Evolutionary conservation across 2,888 invertebrate genomes (phyloP).

Genomic region (Lamproptera curius): DNA sequence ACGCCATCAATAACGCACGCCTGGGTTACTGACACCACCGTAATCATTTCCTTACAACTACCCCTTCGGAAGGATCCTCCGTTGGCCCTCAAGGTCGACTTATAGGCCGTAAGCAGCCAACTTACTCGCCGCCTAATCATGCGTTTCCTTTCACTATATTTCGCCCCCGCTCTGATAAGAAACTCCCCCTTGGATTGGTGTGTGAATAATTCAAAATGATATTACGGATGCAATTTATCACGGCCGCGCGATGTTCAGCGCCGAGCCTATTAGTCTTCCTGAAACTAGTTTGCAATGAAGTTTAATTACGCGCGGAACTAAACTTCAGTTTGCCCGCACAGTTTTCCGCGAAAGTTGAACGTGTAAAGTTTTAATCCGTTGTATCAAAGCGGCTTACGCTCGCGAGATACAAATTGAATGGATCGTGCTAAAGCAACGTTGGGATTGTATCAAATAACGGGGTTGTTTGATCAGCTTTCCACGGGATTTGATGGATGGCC

Average conservation of each 20-base stretch:
- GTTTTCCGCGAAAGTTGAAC: neutral
- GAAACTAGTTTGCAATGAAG: conserved; percentile 7
- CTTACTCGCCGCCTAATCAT: conserved; percentile 53
- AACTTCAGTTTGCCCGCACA: neutral
- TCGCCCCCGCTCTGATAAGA: conserved; percentile 35
- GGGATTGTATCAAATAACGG: conserved; percentile 4
- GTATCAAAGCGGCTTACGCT: neutral
- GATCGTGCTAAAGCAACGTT: neutral
- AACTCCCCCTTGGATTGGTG: conserved; percentile 20
- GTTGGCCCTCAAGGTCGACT: conserved; percentile 72
- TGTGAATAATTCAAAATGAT: conserved; percentile 5
- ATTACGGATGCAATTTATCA: conserved; percentile 1
- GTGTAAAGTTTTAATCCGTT: conserved; percentile 11
- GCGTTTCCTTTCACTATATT: too few species aligned
- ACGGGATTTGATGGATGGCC: conserved; percentile 12
- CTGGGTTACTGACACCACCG: conserved; percentile 76
- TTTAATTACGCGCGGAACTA: conserved; percentile 14
- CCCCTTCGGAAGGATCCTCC: conserved; percentile 71
- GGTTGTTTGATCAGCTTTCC: conserved; percentile 3
- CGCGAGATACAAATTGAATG: neutral
- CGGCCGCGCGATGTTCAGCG: too few species aligned
- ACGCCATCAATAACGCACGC: conserved; percentile 75
- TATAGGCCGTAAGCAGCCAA: conserved; percentile 67
- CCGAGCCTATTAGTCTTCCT: neutral
- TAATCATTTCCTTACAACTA: conserved; percentile 65